Percentiles rank a stretch among this genome's conserved stretches.
These are phyloP conservation scores for Mormyrus lacerda DNA, from an alignment of 2,113 vertebrate species.

Conservation along the genomic window DNA sequence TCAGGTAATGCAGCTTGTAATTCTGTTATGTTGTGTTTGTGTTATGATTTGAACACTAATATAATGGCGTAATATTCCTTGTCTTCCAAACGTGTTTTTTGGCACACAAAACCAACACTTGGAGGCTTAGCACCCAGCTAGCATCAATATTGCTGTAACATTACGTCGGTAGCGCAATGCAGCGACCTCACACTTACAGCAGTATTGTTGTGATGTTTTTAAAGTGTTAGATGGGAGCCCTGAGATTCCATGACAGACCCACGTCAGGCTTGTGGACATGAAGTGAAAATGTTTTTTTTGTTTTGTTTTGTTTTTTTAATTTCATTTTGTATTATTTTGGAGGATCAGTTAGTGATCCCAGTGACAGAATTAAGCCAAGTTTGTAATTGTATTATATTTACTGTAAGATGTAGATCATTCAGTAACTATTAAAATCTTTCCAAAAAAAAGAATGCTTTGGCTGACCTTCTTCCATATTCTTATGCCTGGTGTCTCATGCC, in stretches of 20 bases:
- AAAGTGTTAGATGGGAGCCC: conserved; percentile 63
- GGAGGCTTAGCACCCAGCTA: conserved; percentile 59
- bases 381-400: conserved; percentile 99
- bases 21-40: conserved; percentile 43
- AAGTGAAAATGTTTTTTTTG: conserved; percentile 80
- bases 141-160: conserved; percentile 53
- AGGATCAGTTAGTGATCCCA: conserved; percentile 90
- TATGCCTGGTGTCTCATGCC: background rate
- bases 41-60: conserved; percentile 69
- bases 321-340: conserved; percentile 57
- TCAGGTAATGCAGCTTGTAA: conserved; percentile 43
- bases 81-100: conserved; percentile 81
- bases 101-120: conserved; percentile 52
- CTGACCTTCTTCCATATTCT: background rate
- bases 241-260: conserved; percentile 62
- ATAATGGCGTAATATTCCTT: conserved; percentile 63
- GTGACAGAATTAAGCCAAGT: conserved; percentile 96
- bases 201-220: conserved; percentile 55
- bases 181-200: conserved; percentile 51
- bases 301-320: conserved; percentile 37
- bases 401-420: conserved; percentile 99
- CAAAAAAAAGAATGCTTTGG: conserved; percentile 62
- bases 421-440: conserved; percentile 97
- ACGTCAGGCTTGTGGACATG: conserved; percentile 75
- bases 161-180: conserved; percentile 20